A percentile compares a stretch with the other conserved stretches of the same genome.
Conservation (phyloP, 2,888 invertebrate species). For the Polydesmus complanatus region DNA sequence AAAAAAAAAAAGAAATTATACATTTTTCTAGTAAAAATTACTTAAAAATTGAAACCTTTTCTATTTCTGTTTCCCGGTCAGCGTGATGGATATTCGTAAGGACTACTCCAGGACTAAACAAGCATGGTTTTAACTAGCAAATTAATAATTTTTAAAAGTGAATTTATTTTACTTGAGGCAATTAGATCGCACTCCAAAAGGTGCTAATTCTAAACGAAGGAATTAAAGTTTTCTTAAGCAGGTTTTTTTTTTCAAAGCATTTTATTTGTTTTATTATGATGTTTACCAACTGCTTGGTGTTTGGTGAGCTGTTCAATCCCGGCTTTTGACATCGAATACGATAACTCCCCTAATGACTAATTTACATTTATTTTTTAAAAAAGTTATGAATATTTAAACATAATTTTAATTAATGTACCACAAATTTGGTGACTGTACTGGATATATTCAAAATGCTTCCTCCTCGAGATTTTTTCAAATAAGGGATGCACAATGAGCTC, state of each 20-base stretch:
- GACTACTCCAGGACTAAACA: not conserved
- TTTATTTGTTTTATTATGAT: too few relatives aligned
- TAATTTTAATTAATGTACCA: not conserved
- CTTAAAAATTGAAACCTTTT: not conserved
- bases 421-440: not conserved
- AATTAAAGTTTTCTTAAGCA: not conserved
- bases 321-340: not conserved
- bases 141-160: not conserved
- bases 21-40: too few relatives aligned
- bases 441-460: not conserved
- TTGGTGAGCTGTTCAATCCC: not conserved
- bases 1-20: not conserved
- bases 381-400: too few relatives aligned
- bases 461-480: not conserved
- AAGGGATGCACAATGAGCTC: not conserved
- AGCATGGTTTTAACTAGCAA: not conserved
- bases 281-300: not conserved
- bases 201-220: not conserved
- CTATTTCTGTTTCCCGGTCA: not conserved
- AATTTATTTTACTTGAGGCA: not conserved
- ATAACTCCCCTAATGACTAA: not conserved
- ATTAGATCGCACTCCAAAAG: not conserved
- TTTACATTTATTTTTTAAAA: not conserved
- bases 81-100: not conserved
- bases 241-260: not conserved